Evolutionary conservation across 2,797 vertebrate species (phyloP).

Genomic region (Molossus alvarezi): DNA sequence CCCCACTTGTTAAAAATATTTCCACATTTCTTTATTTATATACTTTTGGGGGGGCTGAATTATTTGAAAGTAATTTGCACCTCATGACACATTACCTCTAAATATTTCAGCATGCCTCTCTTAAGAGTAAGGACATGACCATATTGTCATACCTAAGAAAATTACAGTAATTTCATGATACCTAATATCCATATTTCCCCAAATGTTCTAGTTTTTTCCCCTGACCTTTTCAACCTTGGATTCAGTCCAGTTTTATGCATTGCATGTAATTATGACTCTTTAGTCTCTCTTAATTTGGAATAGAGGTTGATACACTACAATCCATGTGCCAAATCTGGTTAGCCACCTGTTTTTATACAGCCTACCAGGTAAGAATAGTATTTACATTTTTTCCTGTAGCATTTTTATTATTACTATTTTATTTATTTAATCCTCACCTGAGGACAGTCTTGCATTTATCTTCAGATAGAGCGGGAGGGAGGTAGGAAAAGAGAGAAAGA

Average conservation of each 20-base stretch:
- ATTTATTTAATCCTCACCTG: no score
- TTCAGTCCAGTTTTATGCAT: background rate
- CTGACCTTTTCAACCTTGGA: background rate
- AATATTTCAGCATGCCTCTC: constrained; percentile 14
- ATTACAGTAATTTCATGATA: background rate
- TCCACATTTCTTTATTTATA: background rate
- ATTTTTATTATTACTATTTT: background rate
- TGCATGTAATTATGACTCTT: constrained; percentile 27
- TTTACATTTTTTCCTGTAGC: background rate
- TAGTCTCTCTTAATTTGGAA: constrained; percentile 21
- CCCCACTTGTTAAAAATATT: background rate
- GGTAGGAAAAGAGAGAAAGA: no score
- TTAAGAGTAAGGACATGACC: background rate
- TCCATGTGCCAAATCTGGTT: background rate
- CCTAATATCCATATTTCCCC: background rate
- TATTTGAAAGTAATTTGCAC: constrained; percentile 1
- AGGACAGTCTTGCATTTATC: no score
- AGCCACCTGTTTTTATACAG: constrained; percentile 21
- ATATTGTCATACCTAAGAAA: constrained; percentile 8
- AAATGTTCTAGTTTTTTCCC: background rate
- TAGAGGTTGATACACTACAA: background rate
- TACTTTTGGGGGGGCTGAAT: background rate
- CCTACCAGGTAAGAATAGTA: background rate
- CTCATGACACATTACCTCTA: background rate
- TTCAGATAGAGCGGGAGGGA: no score